Base-by-base conservation (phyloP, 2,888 invertebrate species). In the Lasioglossum marginatum region DNA sequence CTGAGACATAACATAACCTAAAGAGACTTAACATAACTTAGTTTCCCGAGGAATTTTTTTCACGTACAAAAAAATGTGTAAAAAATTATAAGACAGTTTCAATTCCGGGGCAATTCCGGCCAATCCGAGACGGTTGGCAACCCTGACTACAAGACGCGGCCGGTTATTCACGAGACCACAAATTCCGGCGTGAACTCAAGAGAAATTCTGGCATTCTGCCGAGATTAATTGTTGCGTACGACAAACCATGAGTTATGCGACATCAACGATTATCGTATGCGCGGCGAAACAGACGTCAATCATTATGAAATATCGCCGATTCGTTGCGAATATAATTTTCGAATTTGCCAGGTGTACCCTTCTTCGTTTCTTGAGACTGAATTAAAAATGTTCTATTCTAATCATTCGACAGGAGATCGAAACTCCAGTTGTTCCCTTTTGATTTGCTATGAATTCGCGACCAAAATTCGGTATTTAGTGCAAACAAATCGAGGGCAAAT, bases 111-210 rank as follows among this genome's bases (percentile, higher is more conserved):
- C 16, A 16, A 45, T 45, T 2, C 16, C 5, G 45, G 16, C 5
- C 45, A 16, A 45, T 16, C 5, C 45, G 16, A 5, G 1, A 1
- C 45, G 45, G 45, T 45, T 5, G 45, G 16, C 16, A 45, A 45
- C 16, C 16, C 45, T 19, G 45, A 74, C 52, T 80, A 63, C 68
- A 79, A 87, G 82, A 79, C 78, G 76, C 82, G 72, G 73, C 80
- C 82, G 82, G 86, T 87, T 89, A 89, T 92, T 92, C 90, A 90
- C 82, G 86, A 86, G 83, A 85, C 88, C 86, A 89, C 92, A 89
- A 92, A 92, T 92, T 91, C 86, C 88, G 66, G 83, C 66, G 86
- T 87, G 86, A 89, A 89, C 85, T 89, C 85, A 68, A 72, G 83
- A 87, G 87, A 85, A 90, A 81, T 81, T 91, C 82, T 90, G 91